These are phyloP conservation scores for Pemphredon lugubris DNA, from an alignment of 2,888 invertebrate species.

Conservation along the genomic window DNA sequence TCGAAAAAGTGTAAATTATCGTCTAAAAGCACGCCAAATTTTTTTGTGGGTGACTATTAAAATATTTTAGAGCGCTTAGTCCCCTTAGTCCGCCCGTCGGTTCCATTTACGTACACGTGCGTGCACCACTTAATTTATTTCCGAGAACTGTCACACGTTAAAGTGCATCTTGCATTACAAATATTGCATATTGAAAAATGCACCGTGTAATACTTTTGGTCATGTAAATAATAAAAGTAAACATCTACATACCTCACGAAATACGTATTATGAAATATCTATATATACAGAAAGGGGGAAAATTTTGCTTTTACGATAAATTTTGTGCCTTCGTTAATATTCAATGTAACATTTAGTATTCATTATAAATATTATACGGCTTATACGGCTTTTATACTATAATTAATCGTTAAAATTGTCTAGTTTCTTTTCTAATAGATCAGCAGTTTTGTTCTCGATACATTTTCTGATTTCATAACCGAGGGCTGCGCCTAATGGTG, in stretches of 20 bases:
- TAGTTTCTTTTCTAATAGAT: slow-evolving; percentile 4
- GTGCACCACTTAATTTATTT: too few species aligned
- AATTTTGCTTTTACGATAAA: too few species aligned
- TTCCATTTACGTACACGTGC: too few species aligned
- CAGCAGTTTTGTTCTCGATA: slow-evolving; percentile 1
- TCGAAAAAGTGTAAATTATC: too few species aligned
- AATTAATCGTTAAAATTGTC: slow-evolving; percentile 16
- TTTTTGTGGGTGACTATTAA: too few species aligned
- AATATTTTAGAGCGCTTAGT: too few species aligned
- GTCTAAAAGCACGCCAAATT: too few species aligned
- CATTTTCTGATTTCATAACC: slow-evolving; percentile 87
- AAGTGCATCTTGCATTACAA: slow-evolving; percentile 17
- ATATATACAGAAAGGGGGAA: too few species aligned
- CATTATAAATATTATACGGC: slow-evolving; percentile 4
- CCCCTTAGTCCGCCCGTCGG: too few species aligned
- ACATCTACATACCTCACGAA: slow-evolving; percentile 28
- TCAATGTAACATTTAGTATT: slow-evolving; percentile 7
- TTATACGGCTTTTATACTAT: slow-evolving; percentile 6
- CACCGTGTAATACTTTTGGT: slow-evolving; percentile 38
- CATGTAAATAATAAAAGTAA: slow-evolving; percentile 28
- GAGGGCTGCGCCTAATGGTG: slow-evolving; percentile 89
- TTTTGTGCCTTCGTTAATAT: slow-evolving; percentile 15
- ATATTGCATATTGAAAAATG: slow-evolving; percentile 21
- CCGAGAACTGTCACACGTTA: not conserved
- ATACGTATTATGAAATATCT: too few species aligned